Base-by-base conservation (phyloP, 2,113 vertebrate genomes). In the Notechis scutatus region DNA sequence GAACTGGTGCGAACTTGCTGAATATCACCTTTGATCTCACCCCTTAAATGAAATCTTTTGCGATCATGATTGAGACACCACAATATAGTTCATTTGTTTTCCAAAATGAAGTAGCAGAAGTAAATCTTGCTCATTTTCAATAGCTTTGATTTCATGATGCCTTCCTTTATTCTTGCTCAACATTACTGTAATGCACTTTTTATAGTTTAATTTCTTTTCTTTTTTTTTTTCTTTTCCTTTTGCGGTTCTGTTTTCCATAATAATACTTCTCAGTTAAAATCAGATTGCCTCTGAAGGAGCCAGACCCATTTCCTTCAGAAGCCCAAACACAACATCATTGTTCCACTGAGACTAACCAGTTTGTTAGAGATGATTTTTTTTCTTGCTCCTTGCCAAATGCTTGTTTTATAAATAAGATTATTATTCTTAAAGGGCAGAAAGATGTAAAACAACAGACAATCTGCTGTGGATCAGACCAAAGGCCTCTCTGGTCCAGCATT, bases 161-260 rank as follows among this genome's bases (percentile, higher is more conserved):
- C 94, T 96, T 97, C 93, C 96, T 97, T 96, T 96, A 96, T 97
- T 95, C 92, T 94, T 96, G 96, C 88, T 94, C 96, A 96, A 93
- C 94, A 93, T 98, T 96, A 97, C 95, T 95, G 96, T 98, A 98
- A 98, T 97, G 96, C 93, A 97, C 94, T 97, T 97, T 98, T 98
- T 97, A 98, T 96, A 96, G 97, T 97, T 98, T 98, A 98, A 98
- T 98, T 97, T 98, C 97, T 97, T 97, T 95, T 52, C 21, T 8
- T 34, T 59, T 47, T 95, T 95, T 42, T 97, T 95, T 94, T 85
- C 5, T 88, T 92, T 96, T 97, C 95, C 34, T 39, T 55, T 89
- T 95, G 95, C 94, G 94, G 96, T 96, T 93, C 97, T 97, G 93
- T 96, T 97, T 92, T 96, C 95, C 96, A 97, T 93, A 97, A 95